These are phyloP conservation scores for Nomada flava DNA, from an alignment of 2,888 invertebrate genomes.

Conservation along the genomic window DNA sequence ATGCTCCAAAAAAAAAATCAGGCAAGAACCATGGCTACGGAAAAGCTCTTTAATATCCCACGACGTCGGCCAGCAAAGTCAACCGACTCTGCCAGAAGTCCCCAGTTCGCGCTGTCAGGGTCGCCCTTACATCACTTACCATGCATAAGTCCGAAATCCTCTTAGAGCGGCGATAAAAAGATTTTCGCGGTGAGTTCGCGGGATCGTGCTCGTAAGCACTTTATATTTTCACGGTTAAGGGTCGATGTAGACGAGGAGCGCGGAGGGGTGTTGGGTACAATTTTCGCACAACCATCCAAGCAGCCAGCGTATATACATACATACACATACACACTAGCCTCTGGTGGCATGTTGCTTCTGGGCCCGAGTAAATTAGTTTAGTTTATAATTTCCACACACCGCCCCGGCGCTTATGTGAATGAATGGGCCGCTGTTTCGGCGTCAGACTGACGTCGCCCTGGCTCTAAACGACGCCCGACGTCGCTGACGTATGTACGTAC, in stretches of 20 bases:
- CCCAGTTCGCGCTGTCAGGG: background rate
- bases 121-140: slow-evolving; percentile 28
- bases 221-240: slow-evolving; percentile 45
- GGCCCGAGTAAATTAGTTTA: slow-evolving; percentile 75
- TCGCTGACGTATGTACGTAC: slow-evolving; percentile 66
- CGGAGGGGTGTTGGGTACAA: background rate
- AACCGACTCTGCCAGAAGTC: background rate
- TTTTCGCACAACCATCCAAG: background rate
- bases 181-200: slow-evolving; percentile 37
- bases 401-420: slow-evolving; percentile 71
- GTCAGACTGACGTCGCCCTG: slow-evolving; percentile 72
- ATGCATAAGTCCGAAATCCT: slow-evolving; percentile 35
- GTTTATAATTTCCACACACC: slow-evolving; percentile 76
- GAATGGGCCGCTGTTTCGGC: slow-evolving; percentile 71
- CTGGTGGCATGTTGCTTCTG: slow-evolving; percentile 10
- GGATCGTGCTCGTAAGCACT: slow-evolving; percentile 34
- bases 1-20: no score
- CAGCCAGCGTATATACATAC: background rate
- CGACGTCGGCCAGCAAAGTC: background rate
- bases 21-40: background rate
- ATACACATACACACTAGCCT: background rate
- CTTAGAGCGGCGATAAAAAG: slow-evolving; percentile 44
- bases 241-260: slow-evolving; percentile 55
- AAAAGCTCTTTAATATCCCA: slow-evolving; percentile 2
- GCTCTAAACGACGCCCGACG: slow-evolving; percentile 71